Conservation (phyloP, 2,797 vertebrate genomes). For the Coluber constrictor region DNA sequence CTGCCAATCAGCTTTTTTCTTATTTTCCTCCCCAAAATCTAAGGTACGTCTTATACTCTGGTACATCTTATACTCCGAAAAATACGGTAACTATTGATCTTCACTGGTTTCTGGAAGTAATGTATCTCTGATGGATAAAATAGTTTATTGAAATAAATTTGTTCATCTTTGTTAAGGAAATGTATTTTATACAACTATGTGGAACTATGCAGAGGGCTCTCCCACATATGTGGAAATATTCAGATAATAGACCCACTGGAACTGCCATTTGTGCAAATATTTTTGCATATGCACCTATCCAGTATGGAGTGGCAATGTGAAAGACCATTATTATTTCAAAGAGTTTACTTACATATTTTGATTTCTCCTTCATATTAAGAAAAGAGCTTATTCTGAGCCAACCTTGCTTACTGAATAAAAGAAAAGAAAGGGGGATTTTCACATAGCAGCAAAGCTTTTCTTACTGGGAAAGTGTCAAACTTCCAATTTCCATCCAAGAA, state of each 20-base stretch:
- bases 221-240: background rate
- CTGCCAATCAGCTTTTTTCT: too few relatives aligned
- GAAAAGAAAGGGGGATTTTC: background rate
- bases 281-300: background rate
- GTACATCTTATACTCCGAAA: too few relatives aligned
- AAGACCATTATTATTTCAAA: background rate
- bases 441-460: background rate
- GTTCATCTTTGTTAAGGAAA: background rate
- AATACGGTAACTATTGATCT: background rate
- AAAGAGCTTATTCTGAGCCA: background rate
- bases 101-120: background rate
- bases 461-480: background rate
- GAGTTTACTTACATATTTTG: background rate
- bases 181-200: background rate
- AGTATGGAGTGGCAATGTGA: background rate
- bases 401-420: background rate
- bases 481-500: background rate
- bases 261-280: background rate
- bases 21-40: too few relatives aligned
- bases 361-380: background rate
- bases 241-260: background rate
- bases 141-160: background rate
- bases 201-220: background rate
- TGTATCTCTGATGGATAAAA: background rate
- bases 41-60: too few relatives aligned